A percentile compares a stretch with the other conserved stretches of the same genome.
These are phyloP conservation scores for Cyprinodon tularosa DNA, from an alignment of 2,113 vertebrate genomes.

Conservation along the genomic window DNA sequence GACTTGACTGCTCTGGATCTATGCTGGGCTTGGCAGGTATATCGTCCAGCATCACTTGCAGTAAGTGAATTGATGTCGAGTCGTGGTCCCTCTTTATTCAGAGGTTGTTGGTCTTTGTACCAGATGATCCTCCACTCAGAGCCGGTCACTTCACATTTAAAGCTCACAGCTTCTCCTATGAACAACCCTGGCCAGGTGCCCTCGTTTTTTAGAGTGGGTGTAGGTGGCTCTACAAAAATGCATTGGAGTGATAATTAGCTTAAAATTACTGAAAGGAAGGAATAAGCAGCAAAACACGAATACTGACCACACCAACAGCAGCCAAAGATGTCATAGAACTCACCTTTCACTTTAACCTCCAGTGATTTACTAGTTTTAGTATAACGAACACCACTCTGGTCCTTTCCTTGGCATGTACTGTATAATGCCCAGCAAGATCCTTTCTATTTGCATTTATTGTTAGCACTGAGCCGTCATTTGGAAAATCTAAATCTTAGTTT, in stretches of 20 bases:
- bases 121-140: constrained; percentile 38
- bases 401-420: constrained; percentile 48
- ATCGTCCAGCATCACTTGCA: not conserved
- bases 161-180: constrained; percentile 23
- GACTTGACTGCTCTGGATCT: not conserved
- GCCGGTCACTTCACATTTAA: not conserved
- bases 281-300: not conserved
- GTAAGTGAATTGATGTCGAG: constrained; percentile 11
- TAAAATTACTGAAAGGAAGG: not conserved
- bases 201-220: constrained; percentile 6
- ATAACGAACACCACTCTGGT: not conserved
- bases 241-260: not conserved
- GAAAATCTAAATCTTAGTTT: not conserved
- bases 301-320: not conserved
- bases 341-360: constrained; percentile 22
- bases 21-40: constrained; percentile 33
- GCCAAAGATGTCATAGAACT: not conserved
- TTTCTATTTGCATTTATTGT: not conserved
- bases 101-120: not conserved
- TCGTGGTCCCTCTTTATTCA: rapidly evolving
- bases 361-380: not conserved
- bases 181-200: constrained; percentile 50
- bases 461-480: not conserved
- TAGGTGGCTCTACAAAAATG: constrained; percentile 44
- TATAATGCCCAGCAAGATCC: constrained; percentile 26